These are phyloP conservation scores for Agapostemon virescens DNA, from an alignment of 2,888 invertebrate species.

Conservation along the genomic window DNA sequence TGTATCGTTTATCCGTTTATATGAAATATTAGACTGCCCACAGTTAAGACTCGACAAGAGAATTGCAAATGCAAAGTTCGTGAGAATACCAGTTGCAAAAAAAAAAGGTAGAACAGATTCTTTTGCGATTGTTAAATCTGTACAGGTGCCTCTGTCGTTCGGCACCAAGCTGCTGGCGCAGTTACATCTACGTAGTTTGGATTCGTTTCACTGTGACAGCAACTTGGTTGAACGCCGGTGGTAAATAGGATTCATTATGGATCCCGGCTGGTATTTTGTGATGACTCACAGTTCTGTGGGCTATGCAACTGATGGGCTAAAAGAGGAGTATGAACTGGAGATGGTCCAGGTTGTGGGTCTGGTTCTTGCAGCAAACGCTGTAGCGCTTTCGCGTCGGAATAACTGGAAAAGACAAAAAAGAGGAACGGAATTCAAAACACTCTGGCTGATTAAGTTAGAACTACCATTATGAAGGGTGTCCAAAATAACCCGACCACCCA, in stretches of 20 bases:
- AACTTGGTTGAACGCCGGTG: conserved; percentile 63
- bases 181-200: conserved; percentile 65
- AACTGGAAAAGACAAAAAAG: conserved; percentile 38
- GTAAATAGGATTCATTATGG: conserved; percentile 76
- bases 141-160: conserved; percentile 69
- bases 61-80: conserved; percentile 59
- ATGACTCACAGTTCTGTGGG: conserved; percentile 74
- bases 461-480: conserved; percentile 4
- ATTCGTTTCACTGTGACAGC: conserved; percentile 70
- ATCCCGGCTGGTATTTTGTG: conserved; percentile 77
- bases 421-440: not conserved
- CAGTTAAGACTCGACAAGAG: conserved; percentile 55
- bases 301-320: conserved; percentile 66
- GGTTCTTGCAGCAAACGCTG: conserved; percentile 66
- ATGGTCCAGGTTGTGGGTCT: conserved; percentile 67
- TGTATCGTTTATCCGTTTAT: conserved; percentile 50
- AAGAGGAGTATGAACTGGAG: conserved; percentile 67
- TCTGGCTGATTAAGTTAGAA: not conserved
- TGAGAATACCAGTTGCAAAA: conserved; percentile 62
- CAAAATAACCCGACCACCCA: not conserved
- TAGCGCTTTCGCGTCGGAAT: conserved; percentile 55
- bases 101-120: conserved; percentile 49
- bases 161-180: conserved; percentile 66
- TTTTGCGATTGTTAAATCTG: conserved; percentile 68
- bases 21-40: conserved; percentile 61